Evolutionary conservation across 2,113 vertebrate genomes (phyloP).

Genomic region (Pedetes capensis): DNA sequence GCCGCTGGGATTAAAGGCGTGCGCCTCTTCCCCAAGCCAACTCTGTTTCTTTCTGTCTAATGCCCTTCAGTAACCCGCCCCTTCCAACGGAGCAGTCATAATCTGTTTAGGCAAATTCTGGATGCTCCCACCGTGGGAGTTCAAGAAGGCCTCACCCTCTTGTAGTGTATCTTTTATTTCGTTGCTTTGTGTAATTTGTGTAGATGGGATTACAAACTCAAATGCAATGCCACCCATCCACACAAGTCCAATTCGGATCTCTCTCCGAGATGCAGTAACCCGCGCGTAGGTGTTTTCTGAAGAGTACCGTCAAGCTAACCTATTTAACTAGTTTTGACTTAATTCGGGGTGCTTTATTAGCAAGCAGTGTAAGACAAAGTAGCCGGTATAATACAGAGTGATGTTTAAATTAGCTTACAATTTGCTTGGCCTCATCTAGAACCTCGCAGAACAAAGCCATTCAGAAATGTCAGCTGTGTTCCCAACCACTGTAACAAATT

Average conservation of each 20-base stretch:
- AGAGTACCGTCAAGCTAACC: conserved; percentile 81
- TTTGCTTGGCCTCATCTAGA: conserved; percentile 98
- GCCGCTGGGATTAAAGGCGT: too few relatives aligned
- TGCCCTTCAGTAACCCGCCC: background rate
- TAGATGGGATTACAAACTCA: conserved; percentile 38
- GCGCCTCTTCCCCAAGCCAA: too few relatives aligned
- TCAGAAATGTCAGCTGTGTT: conserved; percentile 94
- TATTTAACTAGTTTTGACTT: conserved; percentile 87
- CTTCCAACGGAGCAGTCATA: background rate
- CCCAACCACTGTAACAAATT: conserved; percentile 99
- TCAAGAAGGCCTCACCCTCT: background rate
- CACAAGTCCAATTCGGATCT: background rate
- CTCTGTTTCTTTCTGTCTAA: background rate
- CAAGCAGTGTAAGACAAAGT: conserved; percentile 93
- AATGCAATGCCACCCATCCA: conserved; percentile 20
- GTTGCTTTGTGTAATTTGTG: conserved; percentile 49
- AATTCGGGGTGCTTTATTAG: conserved; percentile 93
- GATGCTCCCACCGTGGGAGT: background rate
- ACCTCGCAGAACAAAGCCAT: conserved; percentile 94
- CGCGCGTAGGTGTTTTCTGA: conserved; percentile 62
- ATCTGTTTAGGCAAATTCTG: background rate
- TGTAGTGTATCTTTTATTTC: background rate
- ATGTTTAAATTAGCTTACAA: conserved; percentile 99
- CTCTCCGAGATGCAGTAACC: background rate
- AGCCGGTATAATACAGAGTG: conserved; percentile 97